These are phyloP conservation scores for Notiomystis cincta DNA, from an alignment of 2,113 vertebrate species.

Conservation along the genomic window DNA sequence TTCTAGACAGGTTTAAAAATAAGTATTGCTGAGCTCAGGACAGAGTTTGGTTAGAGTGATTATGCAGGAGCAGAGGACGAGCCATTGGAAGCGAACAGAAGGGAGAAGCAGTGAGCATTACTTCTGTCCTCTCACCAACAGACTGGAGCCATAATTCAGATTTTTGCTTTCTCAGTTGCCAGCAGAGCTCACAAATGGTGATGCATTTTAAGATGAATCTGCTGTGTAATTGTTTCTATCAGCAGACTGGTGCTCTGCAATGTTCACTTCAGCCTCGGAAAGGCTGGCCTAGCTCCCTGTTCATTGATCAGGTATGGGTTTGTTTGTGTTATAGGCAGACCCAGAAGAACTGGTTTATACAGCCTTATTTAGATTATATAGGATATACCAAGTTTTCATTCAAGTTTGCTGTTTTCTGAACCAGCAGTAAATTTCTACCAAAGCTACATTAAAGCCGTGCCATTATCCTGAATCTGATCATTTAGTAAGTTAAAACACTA, in stretches of 20 bases:
- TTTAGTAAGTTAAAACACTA: neutral
- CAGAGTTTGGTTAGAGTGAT: neutral
- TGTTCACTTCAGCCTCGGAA: neutral
- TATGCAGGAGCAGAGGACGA: fast-evolving
- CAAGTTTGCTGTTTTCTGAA: neutral
- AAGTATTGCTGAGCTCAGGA: neutral
- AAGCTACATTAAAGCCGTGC: neutral
- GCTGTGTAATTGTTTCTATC: neutral
- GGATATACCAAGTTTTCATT: neutral
- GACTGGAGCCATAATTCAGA: neutral
- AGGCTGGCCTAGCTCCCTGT: neutral
- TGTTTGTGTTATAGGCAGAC: neutral
- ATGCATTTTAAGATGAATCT: neutral
- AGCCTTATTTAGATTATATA: neutral
- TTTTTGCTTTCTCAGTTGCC: neutral
- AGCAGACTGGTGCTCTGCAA: neutral
- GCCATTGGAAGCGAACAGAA: neutral
- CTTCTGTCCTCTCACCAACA: neutral
- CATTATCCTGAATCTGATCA: neutral
- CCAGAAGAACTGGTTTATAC: neutral
- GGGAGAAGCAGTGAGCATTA: neutral
- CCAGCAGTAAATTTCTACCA: neutral
- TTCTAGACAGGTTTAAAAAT: neutral
- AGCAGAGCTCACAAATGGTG: neutral
- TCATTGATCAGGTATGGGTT: neutral